Evolutionary conservation across 2,888 invertebrate genomes (phyloP), one percentile per base, ranked within the genome.

Genomic region (Seira sanloemensis): DNA sequence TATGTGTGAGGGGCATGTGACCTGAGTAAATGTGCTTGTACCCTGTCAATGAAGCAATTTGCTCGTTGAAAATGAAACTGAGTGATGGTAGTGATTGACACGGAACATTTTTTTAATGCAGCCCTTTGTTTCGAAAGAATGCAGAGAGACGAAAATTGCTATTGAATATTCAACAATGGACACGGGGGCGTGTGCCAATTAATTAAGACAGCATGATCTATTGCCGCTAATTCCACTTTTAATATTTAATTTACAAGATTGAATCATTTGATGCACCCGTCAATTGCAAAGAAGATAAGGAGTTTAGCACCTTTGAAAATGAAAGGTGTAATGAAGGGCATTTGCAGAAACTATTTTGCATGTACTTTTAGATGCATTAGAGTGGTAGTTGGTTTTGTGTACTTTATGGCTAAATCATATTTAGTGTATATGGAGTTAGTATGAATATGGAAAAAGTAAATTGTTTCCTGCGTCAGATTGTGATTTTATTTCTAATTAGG

Each of bases 21-120:
- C 58, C 58, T 58, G 58, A 58, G 58, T 58, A 58, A 58, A 58
- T 58, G 58, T 58, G 58, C 58, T 58, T 58, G 58, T 58, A 58
- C 16, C 9, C 58, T 58, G 58, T 58, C 58, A 58, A 58, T 58
- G 58, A 58, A 58, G 58, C n/a, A 58, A 58, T n/a, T 58, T 58
- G 58, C 58, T 58, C 2, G 58, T 58, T 58, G 58, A 58, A 58
- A 58, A 58, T 58, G 58, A 58, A 58, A 58, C n/a, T 58, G 58
- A 58, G n/a, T 58, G 18, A 58, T n/a, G 9, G n/a, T 58, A n/a
- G 7, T 58, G 58, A 58, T 58, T 58, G 58, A 58, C 58, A 58
- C 58, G 58, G 9, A 12, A 58, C 7, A 58, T n/a, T 16, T n/a
- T 7, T 58, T 9, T 18, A 4, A 7, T 58, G 7, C 5, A 16